phyloP scores from a whole-genome alignment of 2,113 vertebrate genomes.

The Chlorocebus sabaeus region DNA sequence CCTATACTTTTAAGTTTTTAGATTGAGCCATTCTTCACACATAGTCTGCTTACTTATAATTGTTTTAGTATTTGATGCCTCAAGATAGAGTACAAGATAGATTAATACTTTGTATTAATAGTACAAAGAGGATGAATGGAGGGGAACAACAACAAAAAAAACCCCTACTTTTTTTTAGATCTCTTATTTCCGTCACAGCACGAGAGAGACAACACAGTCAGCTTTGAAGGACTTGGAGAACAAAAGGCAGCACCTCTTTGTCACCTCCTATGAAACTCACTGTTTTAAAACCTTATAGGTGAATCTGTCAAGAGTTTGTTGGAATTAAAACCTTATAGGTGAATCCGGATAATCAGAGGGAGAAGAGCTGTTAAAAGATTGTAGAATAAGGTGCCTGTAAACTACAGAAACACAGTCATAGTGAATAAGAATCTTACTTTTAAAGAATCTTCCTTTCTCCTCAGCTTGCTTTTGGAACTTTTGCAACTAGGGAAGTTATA shows the following conservation, averaged over 20 bases:
- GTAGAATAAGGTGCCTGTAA: neutral
- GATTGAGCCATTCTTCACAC: neutral
- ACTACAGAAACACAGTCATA: neutral
- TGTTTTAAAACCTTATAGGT: neutral
- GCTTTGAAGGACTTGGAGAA: neutral
- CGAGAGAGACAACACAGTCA: neutral
- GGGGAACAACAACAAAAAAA: neutral
- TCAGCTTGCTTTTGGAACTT: neutral
- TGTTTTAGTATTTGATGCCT: neutral
- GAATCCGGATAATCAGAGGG: neutral
- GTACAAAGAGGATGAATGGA: neutral
- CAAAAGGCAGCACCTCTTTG: neutral
- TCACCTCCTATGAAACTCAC: neutral
- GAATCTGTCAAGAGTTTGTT: neutral
- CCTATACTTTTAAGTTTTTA: neutral
- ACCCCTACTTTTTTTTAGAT: neutral
- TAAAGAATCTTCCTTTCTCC: neutral
- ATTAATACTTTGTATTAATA: neutral
- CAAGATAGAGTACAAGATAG: neutral
- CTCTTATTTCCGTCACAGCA: neutral
- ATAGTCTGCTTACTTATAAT: conserved; percentile 1
- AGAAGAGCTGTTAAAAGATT: neutral
- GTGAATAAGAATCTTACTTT: neutral
- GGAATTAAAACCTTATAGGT: neutral
- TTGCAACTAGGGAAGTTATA: neutral